Percentiles rank a stretch among this genome's conserved stretches.
Evolutionary conservation across 2,113 vertebrate genomes (phyloP).

Genomic region (Corythoichthys haematopterus): DNA sequence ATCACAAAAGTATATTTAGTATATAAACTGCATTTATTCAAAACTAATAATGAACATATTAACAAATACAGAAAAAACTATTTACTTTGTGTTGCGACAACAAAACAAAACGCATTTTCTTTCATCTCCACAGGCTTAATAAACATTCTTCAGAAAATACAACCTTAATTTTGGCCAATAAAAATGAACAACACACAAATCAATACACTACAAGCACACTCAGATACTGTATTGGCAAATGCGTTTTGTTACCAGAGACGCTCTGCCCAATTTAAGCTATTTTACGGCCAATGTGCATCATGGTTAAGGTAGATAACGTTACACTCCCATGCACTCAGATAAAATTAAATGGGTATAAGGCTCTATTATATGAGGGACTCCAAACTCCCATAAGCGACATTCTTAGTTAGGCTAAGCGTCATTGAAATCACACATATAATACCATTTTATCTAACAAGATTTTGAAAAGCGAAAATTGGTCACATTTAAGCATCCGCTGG

Average conservation of each 20-base stretch:
- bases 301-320: neutral
- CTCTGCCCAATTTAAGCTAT: neutral
- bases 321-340: neutral
- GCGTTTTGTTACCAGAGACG: neutral
- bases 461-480: neutral
- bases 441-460: neutral
- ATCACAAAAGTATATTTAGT: neutral
- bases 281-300: neutral
- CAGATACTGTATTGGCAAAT: neutral
- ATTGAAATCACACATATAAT: neutral
- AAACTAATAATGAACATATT: neutral
- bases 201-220: neutral
- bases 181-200: neutral
- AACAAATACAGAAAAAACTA: neutral
- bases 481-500: conserved; percentile 1
- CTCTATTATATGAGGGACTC: neutral
- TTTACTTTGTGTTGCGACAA: conserved; percentile 1
- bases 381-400: neutral
- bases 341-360: neutral
- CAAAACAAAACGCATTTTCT: neutral
- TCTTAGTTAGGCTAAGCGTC: neutral
- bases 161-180: neutral
- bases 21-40: conserved; percentile 8
- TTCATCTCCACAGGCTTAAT: conserved; percentile 7
- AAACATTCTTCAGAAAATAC: neutral